Conservation (phyloP, 1,140 invertebrate genomes). For the Eupeodes corollae region DNA sequence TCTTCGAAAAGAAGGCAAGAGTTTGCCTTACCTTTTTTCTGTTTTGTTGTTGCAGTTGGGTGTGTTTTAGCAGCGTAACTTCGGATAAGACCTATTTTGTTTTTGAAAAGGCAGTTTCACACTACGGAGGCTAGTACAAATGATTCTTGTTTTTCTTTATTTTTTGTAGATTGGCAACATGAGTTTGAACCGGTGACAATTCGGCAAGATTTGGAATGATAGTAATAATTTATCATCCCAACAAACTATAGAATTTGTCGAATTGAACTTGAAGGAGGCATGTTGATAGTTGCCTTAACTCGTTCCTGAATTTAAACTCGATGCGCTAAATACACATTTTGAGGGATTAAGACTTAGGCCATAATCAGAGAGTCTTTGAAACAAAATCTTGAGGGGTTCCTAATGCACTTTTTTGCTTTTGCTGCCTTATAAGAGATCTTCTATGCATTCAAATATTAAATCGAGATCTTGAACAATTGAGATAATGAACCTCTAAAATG, state of each 20-base stretch:
- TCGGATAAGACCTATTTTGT: conserved; percentile 19
- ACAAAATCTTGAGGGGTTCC: conserved; percentile 15
- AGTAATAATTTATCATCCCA: conserved; percentile 37
- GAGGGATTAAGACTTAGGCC: conserved; percentile 17
- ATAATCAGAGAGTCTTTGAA: conserved; percentile 11
- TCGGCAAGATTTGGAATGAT: conserved; percentile 18
- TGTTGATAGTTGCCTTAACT: no score
- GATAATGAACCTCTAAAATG: conserved; percentile 42
- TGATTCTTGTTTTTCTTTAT: no score
- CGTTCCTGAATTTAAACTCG: conserved; percentile 9
- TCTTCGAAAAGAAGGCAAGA: no score
- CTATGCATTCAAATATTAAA: conserved; percentile 25
- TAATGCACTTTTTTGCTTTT: conserved; percentile 19
- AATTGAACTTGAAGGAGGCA: no score
- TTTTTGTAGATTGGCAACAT: no score
- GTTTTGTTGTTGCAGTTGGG: conserved; percentile 14
- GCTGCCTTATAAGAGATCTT: conserved; percentile 44
- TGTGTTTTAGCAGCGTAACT: conserved; percentile 11
- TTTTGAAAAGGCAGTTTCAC: no score
- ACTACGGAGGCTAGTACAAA: no score
- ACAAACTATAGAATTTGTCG: no score
- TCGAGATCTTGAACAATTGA: conserved; percentile 31
- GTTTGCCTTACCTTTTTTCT: background rate
- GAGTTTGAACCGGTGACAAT: no score
- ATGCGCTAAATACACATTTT: conserved; percentile 22